Evolutionary conservation across 2,888 invertebrate species (phyloP).

Genomic region (Hirudinaria manillensis): DNA sequence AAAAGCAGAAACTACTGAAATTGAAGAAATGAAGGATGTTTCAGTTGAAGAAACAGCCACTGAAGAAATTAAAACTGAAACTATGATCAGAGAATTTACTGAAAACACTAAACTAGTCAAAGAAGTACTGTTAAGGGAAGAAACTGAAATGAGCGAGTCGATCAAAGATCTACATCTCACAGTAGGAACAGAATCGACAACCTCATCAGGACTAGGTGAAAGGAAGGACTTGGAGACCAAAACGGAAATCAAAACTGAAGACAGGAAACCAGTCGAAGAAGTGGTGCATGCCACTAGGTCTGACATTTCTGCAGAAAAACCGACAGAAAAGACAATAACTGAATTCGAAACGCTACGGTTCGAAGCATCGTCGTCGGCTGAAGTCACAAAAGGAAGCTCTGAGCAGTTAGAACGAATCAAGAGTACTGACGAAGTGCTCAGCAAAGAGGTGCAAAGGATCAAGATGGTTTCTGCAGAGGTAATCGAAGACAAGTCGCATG

Average conservation of each 20-base stretch:
- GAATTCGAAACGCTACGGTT: not conserved
- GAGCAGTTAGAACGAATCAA: too few species aligned
- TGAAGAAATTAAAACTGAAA: not conserved
- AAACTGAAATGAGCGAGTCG: not conserved
- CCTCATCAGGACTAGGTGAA: not conserved
- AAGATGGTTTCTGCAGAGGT: not conserved
- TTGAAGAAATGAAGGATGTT: not conserved
- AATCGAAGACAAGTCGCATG: not conserved
- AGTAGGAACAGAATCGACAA: not conserved
- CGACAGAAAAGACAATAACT: not conserved
- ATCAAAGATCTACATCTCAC: not conserved
- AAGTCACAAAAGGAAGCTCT: too few species aligned
- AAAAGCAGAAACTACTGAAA: not conserved
- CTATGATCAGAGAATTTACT: not conserved
- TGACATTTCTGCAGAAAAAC: not conserved
- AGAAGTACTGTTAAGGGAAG: not conserved
- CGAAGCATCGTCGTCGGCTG: too few species aligned
- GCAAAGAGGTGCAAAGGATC: not conserved
- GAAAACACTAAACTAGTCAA: not conserved
- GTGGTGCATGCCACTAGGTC: not conserved
- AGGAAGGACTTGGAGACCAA: slow-evolving; percentile 12
- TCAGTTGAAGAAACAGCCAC: slow-evolving; percentile 7
- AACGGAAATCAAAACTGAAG: slow-evolving; percentile 19
- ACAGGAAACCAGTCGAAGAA: slow-evolving; percentile 19
- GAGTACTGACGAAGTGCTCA: too few species aligned